Conservation (phyloP, 30 jellyfish, hydroid and myxozoan species). For the Pelagia noctiluca region DNA sequence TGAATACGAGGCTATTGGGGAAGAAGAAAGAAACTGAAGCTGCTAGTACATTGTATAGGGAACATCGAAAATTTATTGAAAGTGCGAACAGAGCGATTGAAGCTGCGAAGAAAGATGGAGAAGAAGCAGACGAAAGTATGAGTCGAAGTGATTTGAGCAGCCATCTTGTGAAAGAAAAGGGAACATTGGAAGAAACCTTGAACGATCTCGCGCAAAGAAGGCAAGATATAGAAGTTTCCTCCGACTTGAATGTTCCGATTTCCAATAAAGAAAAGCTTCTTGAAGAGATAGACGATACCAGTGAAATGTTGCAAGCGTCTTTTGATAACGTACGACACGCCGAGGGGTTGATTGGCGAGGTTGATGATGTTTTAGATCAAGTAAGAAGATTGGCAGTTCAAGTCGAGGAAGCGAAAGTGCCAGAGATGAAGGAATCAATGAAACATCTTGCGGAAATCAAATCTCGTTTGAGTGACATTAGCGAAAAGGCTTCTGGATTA, state of each 20-base stretch:
- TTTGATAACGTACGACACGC: too few species aligned
- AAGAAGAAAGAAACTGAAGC: constrained; percentile 34
- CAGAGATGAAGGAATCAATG: not conserved
- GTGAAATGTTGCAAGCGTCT: too few species aligned
- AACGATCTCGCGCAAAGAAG: too few species aligned
- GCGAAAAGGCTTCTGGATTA: constrained; percentile 14
- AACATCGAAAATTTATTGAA: not conserved
- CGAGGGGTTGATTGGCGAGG: not conserved
- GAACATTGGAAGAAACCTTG: not conserved
- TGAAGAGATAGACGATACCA: too few species aligned
- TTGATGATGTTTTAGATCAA: not conserved
- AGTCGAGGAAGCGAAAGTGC: constrained; percentile 14
- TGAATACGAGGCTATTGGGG: constrained; percentile 17
- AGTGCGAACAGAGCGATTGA: not conserved
- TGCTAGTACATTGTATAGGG: constrained; percentile 2
- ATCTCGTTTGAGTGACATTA: not conserved
- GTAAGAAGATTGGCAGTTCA: not conserved
- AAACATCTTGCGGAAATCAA: not conserved
- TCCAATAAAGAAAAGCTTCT: too few species aligned
- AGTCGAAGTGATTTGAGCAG: not conserved
- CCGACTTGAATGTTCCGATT: too few species aligned
- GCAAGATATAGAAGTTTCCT: too few species aligned
- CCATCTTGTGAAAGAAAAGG: not conserved
- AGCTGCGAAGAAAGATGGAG: not conserved
- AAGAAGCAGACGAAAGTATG: not conserved